Evolutionary conservation across 1,140 invertebrate genomes (phyloP), one percentile per base, ranked within the genome.

Genomic region (Heterodera carotae): DNA sequence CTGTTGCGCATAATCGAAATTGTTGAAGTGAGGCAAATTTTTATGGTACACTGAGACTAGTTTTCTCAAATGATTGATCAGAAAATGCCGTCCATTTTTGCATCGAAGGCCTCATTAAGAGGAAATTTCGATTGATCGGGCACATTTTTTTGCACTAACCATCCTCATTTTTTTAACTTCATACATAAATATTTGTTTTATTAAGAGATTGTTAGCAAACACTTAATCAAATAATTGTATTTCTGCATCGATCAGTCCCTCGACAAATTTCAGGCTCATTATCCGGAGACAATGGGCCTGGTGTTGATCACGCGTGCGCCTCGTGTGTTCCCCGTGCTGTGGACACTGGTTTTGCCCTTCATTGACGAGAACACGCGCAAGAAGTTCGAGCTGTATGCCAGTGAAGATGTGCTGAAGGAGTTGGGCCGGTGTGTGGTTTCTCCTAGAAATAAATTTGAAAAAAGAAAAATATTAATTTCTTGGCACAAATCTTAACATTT

Each of bases 271-370:
- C 36, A 85, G 89, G 93, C 93, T 22, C 96, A 97, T 89, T 97
- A 97, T 89, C 95, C 95, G 12, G 95, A 97, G 89, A 97, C 94
- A 10, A 93, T 97, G 92, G 94, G 93, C 22, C 89, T 81, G 64
- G 93, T 95, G 68, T 90, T 95, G 33, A 93, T 96, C 79, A 92
- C 94, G 73, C 90, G 94, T 80, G 94, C 94, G 36, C 94, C 94
- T 1, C 90, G 94, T 79, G 94, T 96, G 64, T 97, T 97, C 87
- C 95, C 95, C 1, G 94, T 97, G 76, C 90, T 97, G n/a, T 97
- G 95, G 95, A 97, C 95, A 0, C 91, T 97, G 66, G 93, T 97
- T 71, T 94, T 93, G 85, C 94, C 94, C n/a, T 97, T 97, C 88
- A 97, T 97, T 84, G 94, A 97, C 90, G 95, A 97, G 88, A 94